Percentiles rank a stretch among this genome's conserved stretches.
Conservation (phyloP, 1,140 invertebrate genomes). For the Drosophila ohnishii region DNA sequence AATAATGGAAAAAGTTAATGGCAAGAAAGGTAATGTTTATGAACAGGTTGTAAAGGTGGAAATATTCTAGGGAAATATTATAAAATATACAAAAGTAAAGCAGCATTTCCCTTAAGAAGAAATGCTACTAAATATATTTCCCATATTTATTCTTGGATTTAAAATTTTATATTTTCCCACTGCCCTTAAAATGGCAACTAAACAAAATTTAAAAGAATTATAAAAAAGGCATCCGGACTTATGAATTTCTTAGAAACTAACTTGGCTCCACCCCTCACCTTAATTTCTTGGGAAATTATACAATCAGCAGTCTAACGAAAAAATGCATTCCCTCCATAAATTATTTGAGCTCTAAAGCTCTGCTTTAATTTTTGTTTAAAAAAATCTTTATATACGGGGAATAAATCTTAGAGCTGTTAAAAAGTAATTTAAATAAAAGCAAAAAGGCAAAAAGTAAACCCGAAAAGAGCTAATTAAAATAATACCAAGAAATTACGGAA, state of each 20-base stretch:
- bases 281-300: slow-evolving; percentile 56
- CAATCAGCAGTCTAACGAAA: slow-evolving; percentile 53
- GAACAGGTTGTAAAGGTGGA: not conserved
- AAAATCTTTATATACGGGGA: slow-evolving; percentile 9
- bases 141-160: too few relatives aligned
- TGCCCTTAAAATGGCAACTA: slow-evolving; percentile 8
- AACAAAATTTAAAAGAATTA: not conserved
- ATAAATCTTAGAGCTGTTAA: slow-evolving; percentile 66
- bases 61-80: not conserved
- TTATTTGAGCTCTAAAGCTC: slow-evolving; percentile 43
- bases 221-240: slow-evolving; percentile 10
- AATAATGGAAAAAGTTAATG: slow-evolving; percentile 37
- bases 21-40: slow-evolving; percentile 15
- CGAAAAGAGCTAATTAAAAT: slow-evolving; percentile 72
- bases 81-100: not conserved
- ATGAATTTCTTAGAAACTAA: slow-evolving; percentile 22
- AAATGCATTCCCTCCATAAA: slow-evolving; percentile 71
- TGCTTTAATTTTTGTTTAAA: slow-evolving; percentile 28
- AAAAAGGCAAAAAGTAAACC: slow-evolving; percentile 22
- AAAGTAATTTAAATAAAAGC: slow-evolving; percentile 58
- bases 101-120: too few relatives aligned
- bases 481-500: slow-evolving; percentile 81
- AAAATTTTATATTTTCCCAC: slow-evolving; percentile 4
- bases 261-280: not conserved
- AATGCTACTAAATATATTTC: too few relatives aligned